phyloP scores from a whole-genome alignment of 2,888 invertebrate species.

The Andrena haemorrhoa region DNA sequence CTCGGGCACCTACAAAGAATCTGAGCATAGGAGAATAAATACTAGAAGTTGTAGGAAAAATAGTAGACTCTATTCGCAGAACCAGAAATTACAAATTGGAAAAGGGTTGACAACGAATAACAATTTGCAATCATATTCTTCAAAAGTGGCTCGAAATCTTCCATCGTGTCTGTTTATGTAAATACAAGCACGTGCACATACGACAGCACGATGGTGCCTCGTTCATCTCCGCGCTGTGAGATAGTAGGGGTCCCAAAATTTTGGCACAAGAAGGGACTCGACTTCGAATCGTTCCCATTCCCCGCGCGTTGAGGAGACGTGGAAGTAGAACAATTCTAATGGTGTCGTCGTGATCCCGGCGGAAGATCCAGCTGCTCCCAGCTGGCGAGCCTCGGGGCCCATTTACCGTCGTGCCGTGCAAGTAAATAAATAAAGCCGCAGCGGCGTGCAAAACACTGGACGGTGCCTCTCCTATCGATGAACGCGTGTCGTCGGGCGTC shows the following conservation, averaged over 20 bases:
- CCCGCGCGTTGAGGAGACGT: too few species aligned
- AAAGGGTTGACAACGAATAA: too few species aligned
- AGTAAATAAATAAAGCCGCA: not conserved
- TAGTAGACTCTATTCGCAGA: too few species aligned
- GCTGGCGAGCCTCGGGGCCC: too few species aligned
- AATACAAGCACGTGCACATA: not conserved
- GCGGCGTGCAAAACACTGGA: constrained; percentile 2
- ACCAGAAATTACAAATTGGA: too few species aligned
- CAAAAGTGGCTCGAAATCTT: not conserved
- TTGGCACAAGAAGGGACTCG: not conserved
- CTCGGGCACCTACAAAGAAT: too few species aligned
- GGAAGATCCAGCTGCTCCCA: too few species aligned
- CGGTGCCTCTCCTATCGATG: constrained; percentile 40
- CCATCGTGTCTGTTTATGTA: constrained; percentile 7
- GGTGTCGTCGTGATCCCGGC: too few species aligned
- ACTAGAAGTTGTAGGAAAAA: too few species aligned
- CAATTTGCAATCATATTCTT: not conserved
- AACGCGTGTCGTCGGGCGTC: constrained; percentile 54
- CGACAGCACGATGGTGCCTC: not conserved
- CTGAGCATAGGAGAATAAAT: too few species aligned
- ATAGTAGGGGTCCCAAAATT: not conserved
- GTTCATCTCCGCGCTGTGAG: not conserved
- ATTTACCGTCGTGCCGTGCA: not conserved
- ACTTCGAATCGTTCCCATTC: not conserved
- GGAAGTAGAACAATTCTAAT: too few species aligned